Evolutionary conservation across 2,797 vertebrate genomes (phyloP), one percentile per base, ranked within the genome.

Genomic region (Oceanodroma leucorhoa): DNA sequence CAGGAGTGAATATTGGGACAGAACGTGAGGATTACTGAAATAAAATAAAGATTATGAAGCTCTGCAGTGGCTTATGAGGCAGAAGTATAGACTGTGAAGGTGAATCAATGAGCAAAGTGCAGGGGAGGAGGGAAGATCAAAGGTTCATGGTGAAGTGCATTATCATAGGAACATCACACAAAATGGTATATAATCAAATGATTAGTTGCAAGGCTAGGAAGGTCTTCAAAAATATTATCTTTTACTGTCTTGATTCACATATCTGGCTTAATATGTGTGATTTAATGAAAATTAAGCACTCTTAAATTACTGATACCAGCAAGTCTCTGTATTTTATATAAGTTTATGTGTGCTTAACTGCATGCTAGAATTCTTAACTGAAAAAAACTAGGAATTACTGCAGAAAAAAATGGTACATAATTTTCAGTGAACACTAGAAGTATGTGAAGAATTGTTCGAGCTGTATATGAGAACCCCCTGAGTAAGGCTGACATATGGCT

Each of bases 401-500:
- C 24, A 66, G 45, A 80, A 94, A 69, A 30, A 83, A 83, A 66
- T 7, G 14, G 13, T 66, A 6, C 10, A 9, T 65, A 40, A 34
- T 83, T 92, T 80, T 71, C 70, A 64, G 26, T 45, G 64, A 87
- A 72, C 29, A 30, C 10, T 43, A 40, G 51, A 70, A 46, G 36
- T 89, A 71, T 0, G 5, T 46, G 64, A 70, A 75, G 38, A 73
- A 83, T 62, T 91, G 32, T 85, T 79, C 0, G 8, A 89, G 53
- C 43, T 91, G 82, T 79, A 14, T 62, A 45, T 36, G 51, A 64
- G 66, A 93, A 53, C 34, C 30, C 46, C 57, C 41, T 80, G 64
- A 93, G 79, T 22, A 83, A 96, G 67, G 54, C 70, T 94, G 93
- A 90, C 90, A 94, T 96, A 92, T 91, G 90, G 91, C 66, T 84